Evolutionary conservation across 2,888 invertebrate species (phyloP).

Genomic region (Dorcus hopei): DNA sequence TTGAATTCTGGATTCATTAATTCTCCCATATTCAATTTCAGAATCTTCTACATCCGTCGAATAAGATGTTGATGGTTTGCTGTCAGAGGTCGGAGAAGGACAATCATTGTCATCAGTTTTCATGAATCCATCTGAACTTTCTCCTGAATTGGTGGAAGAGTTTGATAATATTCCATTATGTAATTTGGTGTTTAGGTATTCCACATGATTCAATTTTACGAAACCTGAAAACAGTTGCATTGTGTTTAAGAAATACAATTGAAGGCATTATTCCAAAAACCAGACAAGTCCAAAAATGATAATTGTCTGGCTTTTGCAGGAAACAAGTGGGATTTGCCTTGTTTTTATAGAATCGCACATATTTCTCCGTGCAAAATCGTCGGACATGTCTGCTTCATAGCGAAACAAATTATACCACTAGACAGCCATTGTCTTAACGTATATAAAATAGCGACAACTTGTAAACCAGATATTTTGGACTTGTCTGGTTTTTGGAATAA

Average conservation of each 20-base stretch:
- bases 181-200: slow-evolving; percentile 26
- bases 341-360: too few species aligned
- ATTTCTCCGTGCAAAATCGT: too few species aligned
- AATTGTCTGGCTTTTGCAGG: too few species aligned
- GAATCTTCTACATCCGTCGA: slow-evolving; percentile 15
- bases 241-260: not conserved
- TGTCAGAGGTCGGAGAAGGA: not conserved
- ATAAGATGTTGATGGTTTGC: slow-evolving; percentile 14
- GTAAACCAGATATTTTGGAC: too few species aligned
- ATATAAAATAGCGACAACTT: too few species aligned
- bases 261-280: too few species aligned
- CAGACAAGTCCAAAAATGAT: too few species aligned
- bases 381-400: too few species aligned
- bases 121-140: not conserved
- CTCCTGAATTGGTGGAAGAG: not conserved
- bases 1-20: slow-evolving; percentile 59
- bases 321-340: too few species aligned
- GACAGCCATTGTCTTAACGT: too few species aligned
- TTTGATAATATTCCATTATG: not conserved
- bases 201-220: slow-evolving; percentile 56
- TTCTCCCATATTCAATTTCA: slow-evolving; percentile 56
- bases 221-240: slow-evolving; percentile 50
- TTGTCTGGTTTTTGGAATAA: too few species aligned
- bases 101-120: not conserved
- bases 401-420: too few species aligned